Evolutionary conservation across 2,113 vertebrate species (phyloP).

Genomic region (Nerophis ophidion): DNA sequence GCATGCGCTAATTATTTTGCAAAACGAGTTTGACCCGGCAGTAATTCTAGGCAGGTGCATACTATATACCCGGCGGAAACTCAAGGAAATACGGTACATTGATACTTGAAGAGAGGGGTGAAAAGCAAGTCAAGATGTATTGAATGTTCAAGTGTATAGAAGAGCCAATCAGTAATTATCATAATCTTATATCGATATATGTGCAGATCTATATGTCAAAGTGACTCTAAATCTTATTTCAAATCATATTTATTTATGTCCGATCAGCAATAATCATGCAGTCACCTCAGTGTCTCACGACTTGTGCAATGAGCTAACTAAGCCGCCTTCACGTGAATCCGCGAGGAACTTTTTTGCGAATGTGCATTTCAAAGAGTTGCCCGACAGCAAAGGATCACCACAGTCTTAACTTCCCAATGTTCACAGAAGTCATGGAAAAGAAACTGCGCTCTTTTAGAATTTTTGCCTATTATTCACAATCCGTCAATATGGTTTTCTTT

Average conservation of each 20-base stretch:
- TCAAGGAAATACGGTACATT: too few species aligned
- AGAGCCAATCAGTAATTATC: constrained; percentile 64
- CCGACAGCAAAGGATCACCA: constrained; percentile 48
- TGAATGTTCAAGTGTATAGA: constrained; percentile 74
- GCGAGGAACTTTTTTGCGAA: constrained; percentile 6
- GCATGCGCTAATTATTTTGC: too few species aligned
- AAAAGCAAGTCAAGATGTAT: constrained; percentile 48
- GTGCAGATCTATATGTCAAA: constrained; percentile 73
- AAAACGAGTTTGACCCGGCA: too few species aligned
- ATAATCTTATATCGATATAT: constrained; percentile 72
- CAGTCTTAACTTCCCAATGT: constrained; percentile 59
- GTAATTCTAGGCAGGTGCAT: too few species aligned
- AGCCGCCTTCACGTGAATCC: constrained; percentile 33
- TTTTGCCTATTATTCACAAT: not conserved
- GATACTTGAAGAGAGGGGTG: constrained; percentile 71
- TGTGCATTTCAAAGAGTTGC: constrained; percentile 44
- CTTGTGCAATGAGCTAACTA: constrained; percentile 38
- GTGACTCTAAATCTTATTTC: constrained; percentile 64
- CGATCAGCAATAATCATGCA: constrained; percentile 71
- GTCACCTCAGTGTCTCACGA: constrained; percentile 60
- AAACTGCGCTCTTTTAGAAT: constrained; percentile 1
- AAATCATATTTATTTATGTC: constrained; percentile 59
- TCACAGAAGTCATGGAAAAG: constrained; percentile 23
- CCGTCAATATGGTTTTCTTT: too few species aligned
- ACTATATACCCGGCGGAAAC: too few species aligned